These are phyloP conservation scores for Daphoenositta chrysoptera DNA, from an alignment of 2,113 vertebrate genomes.

Conservation along the genomic window DNA sequence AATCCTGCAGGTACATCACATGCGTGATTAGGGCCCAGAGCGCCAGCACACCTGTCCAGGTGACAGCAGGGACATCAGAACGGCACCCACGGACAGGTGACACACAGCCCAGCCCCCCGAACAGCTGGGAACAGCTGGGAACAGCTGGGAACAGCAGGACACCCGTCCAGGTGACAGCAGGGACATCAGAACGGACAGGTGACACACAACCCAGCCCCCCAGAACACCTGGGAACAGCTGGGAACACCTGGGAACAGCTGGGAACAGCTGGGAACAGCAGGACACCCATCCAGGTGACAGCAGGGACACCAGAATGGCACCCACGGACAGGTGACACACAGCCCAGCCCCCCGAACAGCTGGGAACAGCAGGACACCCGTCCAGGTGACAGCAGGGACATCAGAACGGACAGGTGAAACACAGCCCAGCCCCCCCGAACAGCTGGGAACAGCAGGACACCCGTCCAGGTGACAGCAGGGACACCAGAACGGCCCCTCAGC, in stretches of 20 bases:
- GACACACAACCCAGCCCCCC: not conserved
- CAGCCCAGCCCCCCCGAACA: not conserved
- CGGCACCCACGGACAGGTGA: rapidly evolving
- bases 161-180: not conserved
- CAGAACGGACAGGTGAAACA: not conserved
- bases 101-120: not conserved
- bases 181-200: not conserved
- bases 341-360: not conserved
- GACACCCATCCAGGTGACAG: not conserved
- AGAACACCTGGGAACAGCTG: not conserved
- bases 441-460: not conserved
- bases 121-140: not conserved
- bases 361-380: not conserved
- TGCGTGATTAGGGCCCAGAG: slow-evolving; percentile 93
- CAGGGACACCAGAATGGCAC: not conserved
- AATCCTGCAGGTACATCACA: slow-evolving; percentile 95
- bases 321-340: not conserved
- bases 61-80: slow-evolving; percentile 24
- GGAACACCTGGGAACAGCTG: too few relatives aligned
- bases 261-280: not conserved
- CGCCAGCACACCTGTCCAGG: slow-evolving; percentile 86
- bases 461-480: not conserved
- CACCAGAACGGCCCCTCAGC: not conserved
- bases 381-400: not conserved
- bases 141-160: not conserved